Evolutionary conservation across 2,113 vertebrate species (phyloP).

Genomic region (Crotalus helleri): DNA sequence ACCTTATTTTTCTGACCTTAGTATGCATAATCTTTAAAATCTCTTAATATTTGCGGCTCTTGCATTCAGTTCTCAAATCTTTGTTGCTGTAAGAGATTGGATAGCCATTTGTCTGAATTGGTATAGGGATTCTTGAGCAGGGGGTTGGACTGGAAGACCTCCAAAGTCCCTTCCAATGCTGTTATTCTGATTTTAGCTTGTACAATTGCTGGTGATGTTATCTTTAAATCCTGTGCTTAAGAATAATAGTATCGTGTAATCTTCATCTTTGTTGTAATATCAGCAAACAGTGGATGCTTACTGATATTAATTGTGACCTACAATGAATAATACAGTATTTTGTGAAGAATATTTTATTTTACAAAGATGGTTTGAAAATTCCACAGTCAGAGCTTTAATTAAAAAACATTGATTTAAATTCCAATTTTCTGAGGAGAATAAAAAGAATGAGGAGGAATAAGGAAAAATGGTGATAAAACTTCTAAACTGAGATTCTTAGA

Average conservation of each 20-base stretch:
- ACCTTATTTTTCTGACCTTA: not conserved
- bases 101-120: not conserved
- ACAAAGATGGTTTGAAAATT: constrained; percentile 9
- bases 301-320: not conserved
- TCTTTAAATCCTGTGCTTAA: not conserved
- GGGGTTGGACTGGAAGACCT: not conserved
- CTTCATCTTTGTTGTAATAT: not conserved
- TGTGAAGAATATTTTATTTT: not conserved
- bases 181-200: not conserved
- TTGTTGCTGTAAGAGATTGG: not conserved
- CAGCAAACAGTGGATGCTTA: not conserved
- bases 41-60: not conserved
- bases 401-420: not conserved
- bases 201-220: not conserved
- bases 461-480: not conserved
- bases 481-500: not conserved
- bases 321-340: not conserved
- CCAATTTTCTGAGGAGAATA: not conserved
- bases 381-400: not conserved
- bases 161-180: not conserved
- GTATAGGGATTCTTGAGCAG: not conserved
- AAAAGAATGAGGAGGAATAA: not conserved
- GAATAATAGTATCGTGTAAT: not conserved
- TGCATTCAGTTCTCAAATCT: not conserved
- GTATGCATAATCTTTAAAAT: not conserved